These are phyloP conservation scores for Scophthalmus maximus DNA, from an alignment of 2,113 vertebrate species.

Conservation along the genomic window DNA sequence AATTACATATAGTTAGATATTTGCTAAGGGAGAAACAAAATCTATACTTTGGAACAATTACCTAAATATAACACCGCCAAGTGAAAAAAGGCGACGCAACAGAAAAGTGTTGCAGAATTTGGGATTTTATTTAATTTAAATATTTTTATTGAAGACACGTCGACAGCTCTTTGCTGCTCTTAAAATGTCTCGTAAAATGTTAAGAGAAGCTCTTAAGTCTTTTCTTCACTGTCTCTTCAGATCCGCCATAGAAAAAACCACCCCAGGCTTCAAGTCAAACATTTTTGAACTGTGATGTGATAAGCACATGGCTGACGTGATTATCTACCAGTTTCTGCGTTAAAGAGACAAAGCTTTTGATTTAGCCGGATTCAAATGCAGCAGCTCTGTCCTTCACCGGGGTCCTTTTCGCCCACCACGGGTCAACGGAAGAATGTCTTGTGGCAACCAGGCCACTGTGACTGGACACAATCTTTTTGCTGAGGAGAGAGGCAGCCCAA, in stretches of 20 bases:
- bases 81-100: constrained; percentile 23
- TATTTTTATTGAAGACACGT: too few species aligned
- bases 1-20: neutral
- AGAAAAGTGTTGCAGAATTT: neutral
- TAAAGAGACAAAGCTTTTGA: constrained; percentile 47
- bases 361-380: constrained; percentile 62
- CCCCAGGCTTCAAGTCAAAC: constrained; percentile 18
- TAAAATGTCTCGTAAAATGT: constrained; percentile 25
- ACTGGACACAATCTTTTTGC: constrained; percentile 71
- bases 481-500: constrained; percentile 29
- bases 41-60: constrained; percentile 3
- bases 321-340: constrained; percentile 17
- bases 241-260: constrained; percentile 11
- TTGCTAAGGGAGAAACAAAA: neutral
- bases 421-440: constrained; percentile 70
- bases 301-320: constrained; percentile 26
- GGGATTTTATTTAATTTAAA: too few species aligned
- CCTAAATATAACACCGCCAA: neutral
- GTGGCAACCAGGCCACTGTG: constrained; percentile 56
- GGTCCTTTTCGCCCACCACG: constrained; percentile 58
- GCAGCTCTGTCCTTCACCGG: constrained; percentile 26
- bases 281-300: constrained; percentile 37
- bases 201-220: constrained; percentile 19
- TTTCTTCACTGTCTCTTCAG: neutral
- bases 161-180: neutral